Evolutionary conservation across 2,888 invertebrate species (phyloP), one percentile per base, ranked within the genome.

Genomic region (Erannis defoliaria): DNA sequence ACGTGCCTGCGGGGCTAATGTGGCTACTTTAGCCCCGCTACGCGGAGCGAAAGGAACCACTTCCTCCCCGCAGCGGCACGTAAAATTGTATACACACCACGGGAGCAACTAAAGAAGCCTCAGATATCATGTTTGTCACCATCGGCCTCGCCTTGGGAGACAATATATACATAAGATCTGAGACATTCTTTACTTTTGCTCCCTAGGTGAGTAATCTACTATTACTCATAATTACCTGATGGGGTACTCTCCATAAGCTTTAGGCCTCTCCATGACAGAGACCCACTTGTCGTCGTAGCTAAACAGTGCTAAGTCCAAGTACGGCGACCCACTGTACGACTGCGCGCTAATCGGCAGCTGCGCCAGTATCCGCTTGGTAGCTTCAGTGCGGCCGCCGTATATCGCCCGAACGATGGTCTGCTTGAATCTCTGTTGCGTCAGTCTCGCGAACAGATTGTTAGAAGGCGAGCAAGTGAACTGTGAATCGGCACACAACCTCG

Each of bases 211-310:
- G n/a, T n/a, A n/a, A n/a, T n/a, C n/a, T n/a, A n/a, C n/a, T n/a
- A n/a, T n/a, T n/a, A n/a, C n/a, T n/a, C n/a, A 2, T 10, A 31
- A 8, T 6, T 74, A 97, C 97, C 97, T 94, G 73, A 99, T 98
- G 0, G 99, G 98, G 85, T 97, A 97, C 88, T 98, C 97, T 56
- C 97, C 97, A 87, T 97, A 98, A 23, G 97, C 96, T 88, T 98
- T 99, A 0, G 99, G 99, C 58, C 99, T 93, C 88, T 99, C 99
- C 96, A 99, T 96, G 45, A 97, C 96, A 0, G 99, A 98, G 0
- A 99, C 97, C 96, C 97, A 97, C 85, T 98, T 98, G 82, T 99
- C 98, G 79, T 99, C 99, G 79, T 99, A 99, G 81, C 97, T 97
- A 84, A 98, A 99, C 21, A 99, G 90, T 0, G 97, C 96, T 69